phyloP scores from a whole-genome alignment of 2,888 invertebrate genomes.

The Andrena bicolor region DNA sequence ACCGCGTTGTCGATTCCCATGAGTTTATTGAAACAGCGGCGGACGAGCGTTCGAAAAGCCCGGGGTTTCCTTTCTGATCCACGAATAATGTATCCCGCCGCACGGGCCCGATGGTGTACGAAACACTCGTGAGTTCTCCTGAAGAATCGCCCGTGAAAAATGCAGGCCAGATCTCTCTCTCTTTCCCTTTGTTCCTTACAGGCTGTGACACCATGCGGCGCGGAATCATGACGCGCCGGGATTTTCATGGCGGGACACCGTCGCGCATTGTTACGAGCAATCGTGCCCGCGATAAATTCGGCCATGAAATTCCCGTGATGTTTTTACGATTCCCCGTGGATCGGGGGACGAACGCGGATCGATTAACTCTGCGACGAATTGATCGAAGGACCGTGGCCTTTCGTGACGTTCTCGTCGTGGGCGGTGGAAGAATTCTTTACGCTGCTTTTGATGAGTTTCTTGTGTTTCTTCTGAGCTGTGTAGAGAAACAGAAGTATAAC shows the following conservation, averaged over 20 bases:
- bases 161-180: constrained; percentile 7
- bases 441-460: too few species aligned
- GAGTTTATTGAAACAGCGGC: constrained; percentile 77
- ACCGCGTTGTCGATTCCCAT: constrained; percentile 77
- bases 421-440: too few species aligned
- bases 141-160: constrained; percentile 38
- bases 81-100: constrained; percentile 54
- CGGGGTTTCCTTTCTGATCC: constrained; percentile 31
- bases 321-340: constrained; percentile 32
- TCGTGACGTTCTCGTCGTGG: too few species aligned
- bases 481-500: too few species aligned
- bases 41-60: constrained; percentile 65
- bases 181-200: constrained; percentile 17
- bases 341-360: neutral
- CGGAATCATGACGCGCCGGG: constrained; percentile 26
- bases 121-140: constrained; percentile 15
- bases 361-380: constrained; percentile 1
- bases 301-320: constrained; percentile 32
- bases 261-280: constrained; percentile 26
- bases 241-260: constrained; percentile 24
- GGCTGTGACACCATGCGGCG: constrained; percentile 9
- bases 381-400: neutral
- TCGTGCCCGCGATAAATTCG: constrained; percentile 36
- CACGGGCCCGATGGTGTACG: neutral
- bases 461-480: too few species aligned